These are phyloP conservation scores for Mastomys natalensis DNA, from an alignment of 2,113 vertebrate species.

Conservation along the genomic window DNA sequence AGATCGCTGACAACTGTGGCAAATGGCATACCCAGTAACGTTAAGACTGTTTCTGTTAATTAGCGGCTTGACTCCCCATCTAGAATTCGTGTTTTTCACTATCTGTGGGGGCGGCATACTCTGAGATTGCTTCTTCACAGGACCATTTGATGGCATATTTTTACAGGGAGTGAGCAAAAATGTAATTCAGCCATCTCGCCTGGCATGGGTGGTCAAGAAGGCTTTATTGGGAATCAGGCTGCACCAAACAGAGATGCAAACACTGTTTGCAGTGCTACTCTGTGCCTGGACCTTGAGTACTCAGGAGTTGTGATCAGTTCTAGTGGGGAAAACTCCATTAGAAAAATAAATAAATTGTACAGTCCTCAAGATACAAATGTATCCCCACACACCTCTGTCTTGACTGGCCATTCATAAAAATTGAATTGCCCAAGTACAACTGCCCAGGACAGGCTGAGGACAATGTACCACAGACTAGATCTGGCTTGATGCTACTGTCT, in stretches of 20 bases:
- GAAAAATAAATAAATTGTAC: not conserved
- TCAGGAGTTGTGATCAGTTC: not conserved
- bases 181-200: not conserved
- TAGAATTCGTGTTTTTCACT: not conserved
- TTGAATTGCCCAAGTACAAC: no score
- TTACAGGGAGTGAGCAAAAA: constrained; percentile 9
- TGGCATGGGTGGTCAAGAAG: constrained; percentile 19
- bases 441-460: not conserved
- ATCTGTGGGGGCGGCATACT: not conserved
- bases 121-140: constrained; percentile 18
- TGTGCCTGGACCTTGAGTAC: not conserved
- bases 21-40: not conserved
- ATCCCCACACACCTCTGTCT: not conserved
- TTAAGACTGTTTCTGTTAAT: not conserved
- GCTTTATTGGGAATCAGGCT: not conserved
- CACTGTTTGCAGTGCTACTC: not conserved
- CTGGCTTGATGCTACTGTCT: not conserved
- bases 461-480: not conserved
- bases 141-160: constrained; percentile 28
- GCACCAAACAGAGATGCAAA: not conserved
- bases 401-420: not conserved
- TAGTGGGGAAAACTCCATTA: not conserved
- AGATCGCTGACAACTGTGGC: not conserved
- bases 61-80: not conserved
- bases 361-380: not conserved